Base-by-base conservation (phyloP, 2,888 invertebrate species). In the Lysandra coridon region DNA sequence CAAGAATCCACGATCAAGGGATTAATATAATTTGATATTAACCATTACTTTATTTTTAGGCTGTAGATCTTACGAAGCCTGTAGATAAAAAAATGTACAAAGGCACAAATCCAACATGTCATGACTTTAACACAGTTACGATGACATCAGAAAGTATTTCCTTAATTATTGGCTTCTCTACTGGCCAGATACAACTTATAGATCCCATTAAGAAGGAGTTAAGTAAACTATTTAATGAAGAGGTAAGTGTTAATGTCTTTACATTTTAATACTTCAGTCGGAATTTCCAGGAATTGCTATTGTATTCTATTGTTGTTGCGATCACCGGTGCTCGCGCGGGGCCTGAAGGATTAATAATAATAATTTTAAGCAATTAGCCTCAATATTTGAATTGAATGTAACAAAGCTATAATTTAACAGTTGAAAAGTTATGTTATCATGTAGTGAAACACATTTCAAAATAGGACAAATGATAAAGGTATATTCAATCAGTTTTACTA, bases 51-150 rank as follows among this genome's bases (percentile, higher is more conserved):
- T 23, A 62, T 81, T 84, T 85, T 85, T 94, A 98, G 97, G 98
- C 98, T 83, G 97, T 98, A 83, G 99, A 99, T 95, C 96, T 99
- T 88, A 98, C 98, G 83, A 99, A 99, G 91, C 99, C 99, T 73
- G 97, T 99, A 85, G 99, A 99, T 92, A 99, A 99, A 91, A 98
- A 99, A 91, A 97, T 99, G 88, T 99, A 99, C 93, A 99, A 99
- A 95, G 99, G 99, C 87, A 99, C 99, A 79, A 99, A 98, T 94
- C 99, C 99, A 30, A 99, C 99, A 44, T 99, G 99, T 92, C 99
- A 99, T 89, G 99, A 99, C 95, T 99, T 99, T 93, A 99, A 99
- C 95, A 96, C 96, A 78, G 95, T 96, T 83, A 97, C 97, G 78
- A 97, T 97, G 87, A 97, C 97, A 80, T 95, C 96, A 23, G 98